These are phyloP conservation scores for Poecilobothrus nobilitatus DNA, from an alignment of 2,888 invertebrate genomes.

Conservation along the genomic window DNA sequence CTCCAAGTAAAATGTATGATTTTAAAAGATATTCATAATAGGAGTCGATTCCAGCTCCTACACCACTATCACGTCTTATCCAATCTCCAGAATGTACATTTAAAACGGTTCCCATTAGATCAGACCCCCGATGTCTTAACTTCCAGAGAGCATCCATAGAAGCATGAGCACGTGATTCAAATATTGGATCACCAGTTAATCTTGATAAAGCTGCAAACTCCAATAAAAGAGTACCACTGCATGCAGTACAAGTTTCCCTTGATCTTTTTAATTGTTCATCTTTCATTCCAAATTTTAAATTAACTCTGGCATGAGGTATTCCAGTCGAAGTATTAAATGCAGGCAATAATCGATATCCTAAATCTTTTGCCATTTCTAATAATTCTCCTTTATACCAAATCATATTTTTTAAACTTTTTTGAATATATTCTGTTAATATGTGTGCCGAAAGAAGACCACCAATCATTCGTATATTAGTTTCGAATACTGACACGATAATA, in stretches of 20 bases:
- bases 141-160: conserved; percentile 97
- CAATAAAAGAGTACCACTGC: conserved; percentile 94
- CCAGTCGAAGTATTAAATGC: conserved; percentile 98
- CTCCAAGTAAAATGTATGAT: conserved; percentile 89
- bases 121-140: conserved; percentile 76
- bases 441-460: conserved; percentile 92
- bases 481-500: conserved; percentile 93
- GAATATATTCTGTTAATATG: conserved; percentile 73
- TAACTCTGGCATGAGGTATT: conserved; percentile 92
- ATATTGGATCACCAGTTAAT: conserved; percentile 82
- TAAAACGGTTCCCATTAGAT: conserved; percentile 94
- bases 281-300: conserved; percentile 74
- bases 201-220: conserved; percentile 95
- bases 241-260: conserved; percentile 93
- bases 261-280: conserved; percentile 62
- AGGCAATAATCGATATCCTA: conserved; percentile 87
- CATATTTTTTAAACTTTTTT: conserved; percentile 63
- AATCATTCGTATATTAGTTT: conserved; percentile 95
- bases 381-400: conserved; percentile 83
- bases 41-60: conserved; percentile 98
- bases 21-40: conserved; percentile 98
- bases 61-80: conserved; percentile 92
- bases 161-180: conserved; percentile 87
- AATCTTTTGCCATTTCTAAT: conserved; percentile 80
- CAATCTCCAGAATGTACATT: conserved; percentile 98